Base-by-base conservation (phyloP, 92 coral and sea anemone species). In the Virgularia gustaviana region DNA sequence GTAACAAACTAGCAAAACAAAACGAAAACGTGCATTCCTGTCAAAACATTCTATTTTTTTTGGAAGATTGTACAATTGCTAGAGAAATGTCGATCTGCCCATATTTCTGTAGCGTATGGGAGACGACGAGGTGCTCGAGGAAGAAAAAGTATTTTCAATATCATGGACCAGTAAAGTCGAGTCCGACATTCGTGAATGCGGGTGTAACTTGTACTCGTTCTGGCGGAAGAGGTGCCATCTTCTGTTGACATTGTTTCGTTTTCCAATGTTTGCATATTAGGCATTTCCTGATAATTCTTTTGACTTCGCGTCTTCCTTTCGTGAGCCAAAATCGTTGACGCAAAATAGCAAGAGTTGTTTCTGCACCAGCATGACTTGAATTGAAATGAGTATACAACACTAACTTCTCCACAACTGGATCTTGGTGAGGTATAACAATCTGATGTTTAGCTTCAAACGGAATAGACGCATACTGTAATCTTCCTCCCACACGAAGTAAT, bases 321-420 rank as follows among this genome's bases (percentile, higher is more conserved):
- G 72, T 67, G 5, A 81, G 25, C 83, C 86, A 81, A 11, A 58
- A 54, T 7, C 12, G 53, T 36, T 75, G 76, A 6, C 59, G 67
- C 38, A 79, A 33, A 30, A 62, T 49, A 1, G 61, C 18, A 2
- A 79, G 36, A 23, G 55, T 29, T 9, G 58, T 75, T 75, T 81
- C 85, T 72, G 81, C 63, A 41, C 80, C 85, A 11, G 84, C 84
- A 51, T 72, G 85, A 12, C 49, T 25, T 18, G 60, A 39, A n/a
- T 72, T 31, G 4, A 20, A 29, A 59, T 79, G 84, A 6, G 29
- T 39, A 7, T 57, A 36, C 56, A 42, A 34, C 38, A 75, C 74
- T 18, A 74, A 3, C 57, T 79, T 78, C 13, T 54, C 78, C 8
- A 58, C 63, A 23, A 78, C 25, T 5, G 63, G 76, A 54, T 60